Evolutionary conservation across 1,140 invertebrate genomes (phyloP), one percentile per base, ranked within the genome.

Genomic region (Argopecten irradians): DNA sequence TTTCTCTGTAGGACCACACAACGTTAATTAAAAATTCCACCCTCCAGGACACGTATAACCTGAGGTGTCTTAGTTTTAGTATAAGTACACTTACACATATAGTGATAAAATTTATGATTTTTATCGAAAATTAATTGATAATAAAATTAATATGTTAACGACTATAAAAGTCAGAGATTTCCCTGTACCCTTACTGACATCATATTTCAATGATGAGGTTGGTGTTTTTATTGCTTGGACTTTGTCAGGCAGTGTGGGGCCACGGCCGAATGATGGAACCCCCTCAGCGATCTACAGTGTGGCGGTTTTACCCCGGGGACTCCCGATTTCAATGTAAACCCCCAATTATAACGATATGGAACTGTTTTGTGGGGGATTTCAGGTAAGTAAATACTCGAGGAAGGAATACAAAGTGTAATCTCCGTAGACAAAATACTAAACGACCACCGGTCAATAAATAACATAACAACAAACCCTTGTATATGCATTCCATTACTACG

Each of bases 341-440:
- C 97, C 98, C 8, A 98, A 99, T 95, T 99, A 98, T 93, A 98
- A 99, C 91, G 98, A 99, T 94, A 98, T 98, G 91, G 98, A 97
- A 93, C 94, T 97, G 0, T 97, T 96, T 93, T 97, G 97, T 89
- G 98, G 98, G 3, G 98, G 98, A 43, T 97, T 97, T 94, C 96
- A 46, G 46, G 89, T 89, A 87, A 90, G 87, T 87, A n/a, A n/a
- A n/a, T n/a, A n/a, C n/a, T n/a, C n/a, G n/a, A n/a, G n/a, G n/a
- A n/a, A n/a, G n/a, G n/a, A n/a, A n/a, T n/a, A n/a, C n/a, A n/a
- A n/a, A n/a, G n/a, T n/a, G n/a, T n/a, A n/a, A n/a, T n/a, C n/a
- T n/a, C n/a, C n/a, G n/a, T n/a, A n/a, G n/a, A n/a, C n/a, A n/a
- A n/a, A n/a, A n/a, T n/a, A n/a, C n/a, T n/a, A n/a, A n/a, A n/a